Evolutionary conservation across 2,113 vertebrate genomes (phyloP), one percentile per base, ranked within the genome.

Genomic region (Aplodontia rufa): DNA sequence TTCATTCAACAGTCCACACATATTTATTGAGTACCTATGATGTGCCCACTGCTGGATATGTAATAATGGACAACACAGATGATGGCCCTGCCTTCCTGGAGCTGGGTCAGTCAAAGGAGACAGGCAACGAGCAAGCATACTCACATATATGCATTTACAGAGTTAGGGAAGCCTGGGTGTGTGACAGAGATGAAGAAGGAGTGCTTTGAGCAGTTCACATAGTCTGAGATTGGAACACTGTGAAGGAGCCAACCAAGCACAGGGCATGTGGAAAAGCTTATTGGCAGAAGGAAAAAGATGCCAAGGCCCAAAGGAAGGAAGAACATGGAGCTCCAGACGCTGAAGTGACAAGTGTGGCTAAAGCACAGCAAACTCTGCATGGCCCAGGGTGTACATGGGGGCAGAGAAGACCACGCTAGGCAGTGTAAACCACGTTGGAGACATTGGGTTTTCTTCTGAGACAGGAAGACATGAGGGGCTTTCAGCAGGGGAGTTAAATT

Each of bases 371-470:
- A 37, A 14, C 20, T 19, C 62, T 3, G 22, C 35, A 12, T 3
- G 83, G 69, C 26, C 0, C 0, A 13, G 79, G 68, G 1, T 2
- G 19, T n/a, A 11, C 3, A 1, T 14, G 40, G 6, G 1, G 90
- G 40, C 17, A 30, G 53, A 37, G 24, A 37, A 7, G 19, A n/a
- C n/a, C n/a, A n/a, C n/a, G n/a, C n/a, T 26, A 53, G 66, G 49
- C 17, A 11, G 49, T n/a, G 12, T 7, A 20, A 51, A 32, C 30
- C 30, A 14, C n/a, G 11, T 40, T 66, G 35, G 35, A 58, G 40
- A 62, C 5, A 14, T 1, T 69, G 40, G 35, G 12, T 42, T 88
- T 83, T 83, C 68, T n/a, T 87, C 85, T 16, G 51, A 89, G 78
- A 62, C 12, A 10, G 35, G 40, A 68, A 71, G 71, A 71, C 5